phyloP scores from a whole-genome alignment of 1,140 invertebrate species.

The Trichogramma pretiosum region DNA sequence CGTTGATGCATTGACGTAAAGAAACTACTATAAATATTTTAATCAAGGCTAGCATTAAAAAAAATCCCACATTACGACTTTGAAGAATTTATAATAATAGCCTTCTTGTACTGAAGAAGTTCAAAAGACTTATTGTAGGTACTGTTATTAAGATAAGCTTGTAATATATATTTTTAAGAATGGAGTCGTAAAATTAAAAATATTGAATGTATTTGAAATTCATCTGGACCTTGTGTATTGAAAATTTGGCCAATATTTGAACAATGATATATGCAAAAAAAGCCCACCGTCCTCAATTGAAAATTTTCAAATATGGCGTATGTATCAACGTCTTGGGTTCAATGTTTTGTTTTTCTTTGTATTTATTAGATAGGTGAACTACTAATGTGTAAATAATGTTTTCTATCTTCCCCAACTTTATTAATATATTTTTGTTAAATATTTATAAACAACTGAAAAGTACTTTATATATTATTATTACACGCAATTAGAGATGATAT shows the following conservation, averaged over 20 bases:
- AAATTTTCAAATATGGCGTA: constrained; percentile 17
- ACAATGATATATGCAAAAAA: constrained; percentile 21
- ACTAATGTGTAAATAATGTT: constrained; percentile 36
- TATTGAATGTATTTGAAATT: no score
- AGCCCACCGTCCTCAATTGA: constrained; percentile 15
- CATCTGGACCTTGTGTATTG: no score
- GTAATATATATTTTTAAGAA: no score
- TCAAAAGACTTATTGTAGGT: no score
- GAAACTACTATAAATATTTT: neutral
- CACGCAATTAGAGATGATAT: constrained; percentile 5
- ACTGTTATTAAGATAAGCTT: no score
- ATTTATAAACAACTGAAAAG: constrained; percentile 17
- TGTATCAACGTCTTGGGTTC: constrained; percentile 23
- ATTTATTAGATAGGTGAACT: no score
- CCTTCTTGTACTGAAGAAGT: no score
- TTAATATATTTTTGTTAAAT: constrained; percentile 30
- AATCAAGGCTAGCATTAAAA: neutral
- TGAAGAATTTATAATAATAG: no score
- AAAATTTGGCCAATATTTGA: no score
- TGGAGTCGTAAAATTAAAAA: no score
- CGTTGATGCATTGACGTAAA: neutral
- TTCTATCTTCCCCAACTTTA: no score
- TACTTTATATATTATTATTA: constrained; percentile 12
- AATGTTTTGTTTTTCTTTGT: constrained; percentile 36
- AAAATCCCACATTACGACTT: constrained; percentile 1